Evolutionary conservation across 2,888 invertebrate species (phyloP), one percentile per base, ranked within the genome.

Genomic region (Heliconius sara): DNA sequence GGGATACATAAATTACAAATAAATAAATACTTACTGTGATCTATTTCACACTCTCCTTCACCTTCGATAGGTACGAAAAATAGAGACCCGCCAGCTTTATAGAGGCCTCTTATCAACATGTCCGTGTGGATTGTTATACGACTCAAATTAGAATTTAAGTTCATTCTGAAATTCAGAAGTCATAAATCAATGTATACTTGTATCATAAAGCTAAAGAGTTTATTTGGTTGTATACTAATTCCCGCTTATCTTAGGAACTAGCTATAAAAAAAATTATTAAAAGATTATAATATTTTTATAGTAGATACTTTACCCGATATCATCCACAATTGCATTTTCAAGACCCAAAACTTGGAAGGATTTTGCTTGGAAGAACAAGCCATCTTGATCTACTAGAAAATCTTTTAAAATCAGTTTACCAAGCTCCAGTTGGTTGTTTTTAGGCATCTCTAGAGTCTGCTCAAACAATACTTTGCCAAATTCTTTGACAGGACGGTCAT

Each of bases 111-210:
- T 52, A 80, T 30, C 2, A 75, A 30, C n/a, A 78, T 19, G 57
- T 81, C 76, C 7, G 81, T 60, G 13, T 77, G 81, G 10, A 78
- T 77, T n/a, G 76, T 25, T 43, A 81, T 22, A 25, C 76, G 76
- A 22, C 72, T 57, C 43, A 76, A 76, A 19, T 81, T 80, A 16
- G 78, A 43, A 47, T 63, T 65, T 1, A 74, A 63, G 70, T 81
- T 78, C 19, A 81, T 72, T 63, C 80, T 81, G 74, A 3, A 65
- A 68, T 60, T 60, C 12, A 60, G 0, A 60, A 60, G 12, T 60
- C n/a, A 60, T 0, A 60, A 60, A 39, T 60, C 6, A n/a, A 10
- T 7, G 7, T 60, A 60, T 10, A n/a, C 22, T 19, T 10, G 10
- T 22, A 60, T n/a, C n/a, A 60, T n/a, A n/a, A 60, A n/a, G 1